Percentiles rank a stretch among this genome's conserved stretches.
Evolutionary conservation across 2,888 invertebrate species (phyloP).

Genomic region (Eupithecia subumbrata): DNA sequence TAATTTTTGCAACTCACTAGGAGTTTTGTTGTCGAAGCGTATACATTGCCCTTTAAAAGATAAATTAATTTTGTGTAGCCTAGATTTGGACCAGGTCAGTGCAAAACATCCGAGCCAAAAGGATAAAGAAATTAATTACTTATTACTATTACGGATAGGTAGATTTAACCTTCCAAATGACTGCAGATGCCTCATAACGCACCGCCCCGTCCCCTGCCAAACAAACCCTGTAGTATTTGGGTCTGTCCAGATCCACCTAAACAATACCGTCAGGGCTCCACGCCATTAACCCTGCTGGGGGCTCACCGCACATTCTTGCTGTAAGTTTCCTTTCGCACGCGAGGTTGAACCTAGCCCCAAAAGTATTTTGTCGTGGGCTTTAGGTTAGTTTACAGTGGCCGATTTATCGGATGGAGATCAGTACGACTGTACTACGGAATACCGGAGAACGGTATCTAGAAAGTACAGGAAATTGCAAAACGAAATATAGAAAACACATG

Average conservation of each 20-base stretch:
- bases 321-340: slow-evolving; percentile 65
- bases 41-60: too few relatives aligned
- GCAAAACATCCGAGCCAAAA: background rate
- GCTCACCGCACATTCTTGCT: slow-evolving; percentile 64
- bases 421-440: background rate
- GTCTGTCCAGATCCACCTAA: slow-evolving; percentile 1
- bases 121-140: background rate
- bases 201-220: background rate
- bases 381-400: slow-evolving; percentile 15
- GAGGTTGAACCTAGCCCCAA: slow-evolving; percentile 45
- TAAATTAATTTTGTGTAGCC: too few relatives aligned
- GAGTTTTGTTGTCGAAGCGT: too few relatives aligned
- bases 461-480: too few relatives aligned
- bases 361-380: slow-evolving; percentile 33
- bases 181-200: background rate
- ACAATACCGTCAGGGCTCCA: slow-evolving; percentile 3
- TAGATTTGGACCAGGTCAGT: too few relatives aligned
- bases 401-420: background rate
- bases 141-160: background rate
- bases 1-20: too few relatives aligned
- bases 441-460: too few relatives aligned
- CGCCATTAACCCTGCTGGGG: slow-evolving; percentile 14
- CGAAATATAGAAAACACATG: too few relatives aligned
- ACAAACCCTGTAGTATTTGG: slow-evolving; percentile 14
- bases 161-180: slow-evolving; percentile 9